Percentiles rank a stretch among this genome's conserved stretches.
Evolutionary conservation across 2,113 vertebrate genomes (phyloP).

Genomic region (Paedocypris sp.): DNA sequence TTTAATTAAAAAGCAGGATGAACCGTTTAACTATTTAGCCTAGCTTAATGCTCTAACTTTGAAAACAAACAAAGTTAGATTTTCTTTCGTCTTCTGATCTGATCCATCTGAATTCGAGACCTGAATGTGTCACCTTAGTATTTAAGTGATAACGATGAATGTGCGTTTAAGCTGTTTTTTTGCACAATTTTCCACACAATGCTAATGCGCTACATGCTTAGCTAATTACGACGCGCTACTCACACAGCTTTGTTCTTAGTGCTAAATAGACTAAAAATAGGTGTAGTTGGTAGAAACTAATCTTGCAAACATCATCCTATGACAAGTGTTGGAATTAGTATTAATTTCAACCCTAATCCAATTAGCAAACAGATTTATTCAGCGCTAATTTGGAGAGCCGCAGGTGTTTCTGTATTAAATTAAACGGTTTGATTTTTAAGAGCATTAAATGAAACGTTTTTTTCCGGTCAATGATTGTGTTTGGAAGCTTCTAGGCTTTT

Average conservation of each 20-base stretch:
- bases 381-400: neutral
- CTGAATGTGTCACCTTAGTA: neutral
- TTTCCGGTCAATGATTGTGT: too few species aligned
- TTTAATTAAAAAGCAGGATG: too few species aligned
- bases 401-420: neutral
- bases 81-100: too few species aligned
- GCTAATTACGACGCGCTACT: slow-evolving; percentile 16
- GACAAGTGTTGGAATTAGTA: neutral
- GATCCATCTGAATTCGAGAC: too few species aligned
- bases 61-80: too few species aligned
- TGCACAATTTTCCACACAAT: neutral
- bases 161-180: neutral
- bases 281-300: slow-evolving; percentile 11
- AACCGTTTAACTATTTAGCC: too few species aligned
- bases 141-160: neutral
- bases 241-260: neutral
- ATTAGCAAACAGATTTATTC: slow-evolving; percentile 5
- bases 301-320: neutral
- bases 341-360: slow-evolving; percentile 7
- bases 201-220: neutral
- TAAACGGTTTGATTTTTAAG: too few species aligned
- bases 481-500: too few species aligned
- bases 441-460: too few species aligned
- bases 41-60: too few species aligned
- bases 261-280: slow-evolving; percentile 5